Evolutionary conservation across 2,113 vertebrate species (phyloP), one percentile per base, ranked within the genome.

Genomic region (Leiothrix lutea): DNA sequence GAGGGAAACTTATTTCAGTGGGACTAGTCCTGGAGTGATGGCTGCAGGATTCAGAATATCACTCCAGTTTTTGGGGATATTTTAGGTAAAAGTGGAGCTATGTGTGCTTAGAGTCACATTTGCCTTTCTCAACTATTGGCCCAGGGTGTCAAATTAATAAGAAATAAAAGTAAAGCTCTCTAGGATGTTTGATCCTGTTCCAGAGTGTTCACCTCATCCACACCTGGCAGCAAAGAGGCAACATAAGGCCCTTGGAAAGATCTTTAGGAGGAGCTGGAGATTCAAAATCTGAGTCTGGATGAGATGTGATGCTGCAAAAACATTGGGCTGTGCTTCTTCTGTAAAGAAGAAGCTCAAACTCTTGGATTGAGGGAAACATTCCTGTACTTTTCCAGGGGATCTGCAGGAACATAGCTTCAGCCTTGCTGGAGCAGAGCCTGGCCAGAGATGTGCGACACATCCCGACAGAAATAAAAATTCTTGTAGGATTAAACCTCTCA

Each of bases 401-500:
- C 21, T 24, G 6, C 2, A 2, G 77, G 56, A 26, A 74, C 36
- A 25, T 2, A 24, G 16, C 50, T 90, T 15, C 33, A 24, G 71
- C 35, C 62, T 38, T 22, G 44, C 73, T 79, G 80, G 77, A 80
- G 67, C 58, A 38, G 8, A 35, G 54, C 51, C 70, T 0, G 1
- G 44, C 36, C 0, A 0, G 4, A 45, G 31, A 64, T 28, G 19
- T 1, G 5, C 2, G 1, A 26, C 9, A 5, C 21, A 8, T 23
- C 29, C 9, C 1, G 1, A 16, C 28, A 88, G 60, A 67, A 88
- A 51, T 9, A 36, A 61, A 48, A 92, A 72, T 35, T 77, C 16
- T 42, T n/a, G 31, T 54, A 62, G 69, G 38, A 33, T 69, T 67
- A 62, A 74, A 60, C 6, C 36, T 75, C n/a, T 69, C 33, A 12